Evolutionary conservation across 2,888 invertebrate species (phyloP).

Genomic region (Argyra leucocephala): DNA sequence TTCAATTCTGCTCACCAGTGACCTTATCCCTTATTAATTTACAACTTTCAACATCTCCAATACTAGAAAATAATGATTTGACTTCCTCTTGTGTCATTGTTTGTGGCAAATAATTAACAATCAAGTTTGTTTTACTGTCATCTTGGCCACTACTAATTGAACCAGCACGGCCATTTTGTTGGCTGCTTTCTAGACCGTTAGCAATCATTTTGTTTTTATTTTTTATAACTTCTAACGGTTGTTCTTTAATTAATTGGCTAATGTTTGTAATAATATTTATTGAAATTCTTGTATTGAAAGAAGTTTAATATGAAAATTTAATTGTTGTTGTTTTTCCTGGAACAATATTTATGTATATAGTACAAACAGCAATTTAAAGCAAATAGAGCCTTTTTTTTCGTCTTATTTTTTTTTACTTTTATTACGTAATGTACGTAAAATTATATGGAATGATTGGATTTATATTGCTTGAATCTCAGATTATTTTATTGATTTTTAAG

Average conservation of each 20-base stretch:
- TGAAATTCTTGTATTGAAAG: neutral
- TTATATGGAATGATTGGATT: neutral
- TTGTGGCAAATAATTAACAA: constrained; percentile 89
- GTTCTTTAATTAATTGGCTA: neutral
- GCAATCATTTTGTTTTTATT: constrained; percentile 25
- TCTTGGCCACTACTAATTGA: constrained; percentile 33
- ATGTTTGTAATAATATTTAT: neutral
- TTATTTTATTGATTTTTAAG: neutral
- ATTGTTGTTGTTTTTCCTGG: too few species aligned
- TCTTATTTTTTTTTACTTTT: too few species aligned
- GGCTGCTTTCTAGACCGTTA: constrained; percentile 30
- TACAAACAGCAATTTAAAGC: constrained; percentile 2
- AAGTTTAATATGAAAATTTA: neutral
- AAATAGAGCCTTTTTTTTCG: neutral
- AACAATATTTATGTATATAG: neutral
- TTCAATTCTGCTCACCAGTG: constrained; percentile 52
- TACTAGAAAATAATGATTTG: constrained; percentile 77
- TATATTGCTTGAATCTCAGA: neutral
- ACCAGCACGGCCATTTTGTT: constrained; percentile 31
- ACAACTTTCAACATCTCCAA: constrained; percentile 90
- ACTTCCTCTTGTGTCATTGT: constrained; percentile 87
- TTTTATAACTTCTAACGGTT: neutral
- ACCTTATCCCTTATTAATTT: constrained; percentile 90
- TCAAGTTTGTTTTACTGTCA: constrained; percentile 63
- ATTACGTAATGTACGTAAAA: too few species aligned